Evolutionary conservation across 2,113 vertebrate species (phyloP), one percentile per base, ranked within the genome.

Genomic region (Nothocercus julius): DNA sequence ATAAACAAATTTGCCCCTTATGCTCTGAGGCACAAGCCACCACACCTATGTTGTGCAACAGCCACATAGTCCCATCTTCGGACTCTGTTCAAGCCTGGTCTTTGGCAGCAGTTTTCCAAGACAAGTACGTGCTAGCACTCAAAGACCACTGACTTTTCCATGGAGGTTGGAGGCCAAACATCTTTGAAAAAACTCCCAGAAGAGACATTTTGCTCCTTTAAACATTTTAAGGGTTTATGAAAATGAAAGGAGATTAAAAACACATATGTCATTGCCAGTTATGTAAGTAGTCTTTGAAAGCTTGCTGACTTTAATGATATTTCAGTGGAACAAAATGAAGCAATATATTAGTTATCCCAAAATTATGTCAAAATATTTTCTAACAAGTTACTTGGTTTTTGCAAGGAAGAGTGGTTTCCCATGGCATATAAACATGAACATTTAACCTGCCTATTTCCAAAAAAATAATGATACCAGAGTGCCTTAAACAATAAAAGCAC

Each of bases 221-320:
- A 69, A 87, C 9, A 20, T 58, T 87, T 93, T 36, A 78, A 86
- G 89, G 66, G 77, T 64, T 86, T 85, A 59, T 78, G 34, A 67
- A 85, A 82, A 82, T 51, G 51, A 93, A 93, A 81, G 76, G 89
- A 90, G 49, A 96, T 88, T 85, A 93, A 92, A 93, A 82, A 63
- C 74, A 93, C 62, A 13, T 80, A 92, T 86, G 87, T 34, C 36
- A 70, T 54, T 81, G 73, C 49, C 56, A 2, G 1, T 90, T 93
- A 78, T 16, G 3, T 54, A 96, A 96, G 84, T 19, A 28, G 44
- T 21, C 58, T 81, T 21, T 51, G 81, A 93, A 96, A 83, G 70
- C 76, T 59, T 13, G 80, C 82, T 24, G 58, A 72, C 69, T 74
- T 93, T 82, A 92, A 93, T 83, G 64, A 58, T 78, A 69, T 77